These are phyloP conservation scores for Ciconia nigra DNA, from an alignment of 2,797 vertebrate species.

Conservation along the genomic window DNA sequence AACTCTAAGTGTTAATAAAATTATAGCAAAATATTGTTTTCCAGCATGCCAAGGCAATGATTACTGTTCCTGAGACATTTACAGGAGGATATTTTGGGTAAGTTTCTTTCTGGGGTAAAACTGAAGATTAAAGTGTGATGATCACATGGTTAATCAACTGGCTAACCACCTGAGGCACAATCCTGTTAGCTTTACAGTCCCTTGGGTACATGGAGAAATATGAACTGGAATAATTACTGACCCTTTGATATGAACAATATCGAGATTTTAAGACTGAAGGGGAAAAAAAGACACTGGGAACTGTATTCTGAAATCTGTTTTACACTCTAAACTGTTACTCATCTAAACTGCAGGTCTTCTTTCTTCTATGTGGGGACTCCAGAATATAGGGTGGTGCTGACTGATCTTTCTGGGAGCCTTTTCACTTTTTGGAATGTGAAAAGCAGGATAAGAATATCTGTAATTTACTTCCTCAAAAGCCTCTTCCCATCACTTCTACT, in stretches of 20 bases:
- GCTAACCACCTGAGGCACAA: background rate
- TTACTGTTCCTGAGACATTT: background rate
- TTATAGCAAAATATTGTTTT: background rate
- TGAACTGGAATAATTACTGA: background rate
- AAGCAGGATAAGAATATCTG: background rate
- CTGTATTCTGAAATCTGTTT: background rate
- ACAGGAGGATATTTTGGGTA: background rate
- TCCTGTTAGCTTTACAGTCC: background rate
- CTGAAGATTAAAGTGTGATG: background rate
- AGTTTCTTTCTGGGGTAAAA: background rate
- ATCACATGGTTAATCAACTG: background rate
- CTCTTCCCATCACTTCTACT: background rate
- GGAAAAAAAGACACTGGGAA: background rate
- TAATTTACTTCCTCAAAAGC: background rate
- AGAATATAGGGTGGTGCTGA: background rate
- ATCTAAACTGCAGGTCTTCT: background rate
- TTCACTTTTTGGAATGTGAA: background rate
- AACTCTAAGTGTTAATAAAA: background rate
- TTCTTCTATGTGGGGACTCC: background rate
- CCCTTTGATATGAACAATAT: background rate
- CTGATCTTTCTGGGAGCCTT: background rate
- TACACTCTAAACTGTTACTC: background rate
- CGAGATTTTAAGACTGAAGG: background rate
- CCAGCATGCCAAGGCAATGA: background rate
- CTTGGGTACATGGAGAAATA: background rate